Evolutionary conservation across 2,797 vertebrate genomes (phyloP), one percentile per base, ranked within the genome.

Genomic region (Lemur catta): DNA sequence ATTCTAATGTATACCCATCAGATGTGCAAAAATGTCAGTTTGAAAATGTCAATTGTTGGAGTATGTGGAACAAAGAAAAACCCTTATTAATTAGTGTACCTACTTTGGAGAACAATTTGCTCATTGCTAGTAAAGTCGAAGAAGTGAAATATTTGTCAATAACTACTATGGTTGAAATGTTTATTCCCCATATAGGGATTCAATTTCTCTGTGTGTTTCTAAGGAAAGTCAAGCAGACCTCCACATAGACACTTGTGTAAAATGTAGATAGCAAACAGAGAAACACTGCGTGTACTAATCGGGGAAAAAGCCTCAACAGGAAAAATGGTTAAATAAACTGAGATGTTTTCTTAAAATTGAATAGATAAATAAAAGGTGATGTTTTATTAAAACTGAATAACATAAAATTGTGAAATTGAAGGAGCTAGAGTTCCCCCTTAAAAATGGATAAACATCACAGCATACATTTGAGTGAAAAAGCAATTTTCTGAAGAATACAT

Each of bases 381-480:
- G 6, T 71, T 96, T 93, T 86, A 71, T 76, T 90, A 41, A 88
- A 94, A 84, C 14, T 85, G 35, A 78, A 52, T 67, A 30, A 65
- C 48, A 50, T 6, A 61, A 7, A 52, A 15, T 41, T 43, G 11
- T 76, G 35, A 92, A 46, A 55, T 14, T 65, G 50, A 91, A 91
- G 20, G 14, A 65, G 18, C 30, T 55, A 17, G n/a, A 63, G 4
- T 12, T 74, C 33, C 18, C 4, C 43, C n/a, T 65, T 79, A 50
- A 86, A 84, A 86, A 76, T 91, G 6, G 48, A 89, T 91, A 33
- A 65, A 41, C 33, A 15, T 61, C 22, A 33, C 26, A 61, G 59
- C 30, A 30, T 89, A 59, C 15, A 50, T 89, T 74, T 91, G 46
- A 97, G 18, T 65, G 8, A 93, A 75, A 94, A 91, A 46, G 28